phyloP scores from a whole-genome alignment of 2,797 vertebrate species.

The Synaphobranchus kaupii region DNA sequence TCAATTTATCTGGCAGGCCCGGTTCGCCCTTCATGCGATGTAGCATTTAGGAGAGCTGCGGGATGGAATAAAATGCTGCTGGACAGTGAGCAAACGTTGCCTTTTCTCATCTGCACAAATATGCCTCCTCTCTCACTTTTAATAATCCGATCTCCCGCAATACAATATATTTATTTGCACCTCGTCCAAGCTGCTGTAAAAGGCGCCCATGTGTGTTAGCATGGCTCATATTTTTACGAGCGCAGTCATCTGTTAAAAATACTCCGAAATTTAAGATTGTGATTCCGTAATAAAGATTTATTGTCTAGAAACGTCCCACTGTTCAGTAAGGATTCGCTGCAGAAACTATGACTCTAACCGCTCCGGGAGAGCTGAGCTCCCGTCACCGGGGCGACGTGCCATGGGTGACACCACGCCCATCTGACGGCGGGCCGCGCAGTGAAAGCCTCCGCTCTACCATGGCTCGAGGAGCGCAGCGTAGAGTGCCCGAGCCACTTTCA shows the following conservation, averaged over 20 bases:
- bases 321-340: background rate
- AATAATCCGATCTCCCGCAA: background rate
- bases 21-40: conserved; percentile 39
- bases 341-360: background rate
- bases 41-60: conserved; percentile 47
- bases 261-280: conserved; percentile 1
- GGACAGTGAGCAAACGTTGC: conserved; percentile 34
- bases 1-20: conserved; percentile 50
- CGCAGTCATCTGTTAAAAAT: background rate
- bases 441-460: background rate
- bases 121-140: background rate
- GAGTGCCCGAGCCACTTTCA: background rate
- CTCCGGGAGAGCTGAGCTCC: background rate
- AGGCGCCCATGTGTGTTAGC: background rate
- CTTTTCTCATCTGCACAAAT: conserved; percentile 19
- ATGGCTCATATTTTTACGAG: conserved; percentile 11
- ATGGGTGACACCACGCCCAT: background rate
- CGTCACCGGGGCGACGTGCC: background rate
- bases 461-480: background rate
- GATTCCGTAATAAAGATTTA: background rate
- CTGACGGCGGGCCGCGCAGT: background rate
- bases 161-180: background rate
- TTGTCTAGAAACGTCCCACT: background rate
- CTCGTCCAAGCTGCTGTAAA: background rate
- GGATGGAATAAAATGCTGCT: conserved; percentile 47